These are phyloP conservation scores for Leptodactylus fallax DNA, from an alignment of 2,797 vertebrate genomes.

Conservation along the genomic window DNA sequence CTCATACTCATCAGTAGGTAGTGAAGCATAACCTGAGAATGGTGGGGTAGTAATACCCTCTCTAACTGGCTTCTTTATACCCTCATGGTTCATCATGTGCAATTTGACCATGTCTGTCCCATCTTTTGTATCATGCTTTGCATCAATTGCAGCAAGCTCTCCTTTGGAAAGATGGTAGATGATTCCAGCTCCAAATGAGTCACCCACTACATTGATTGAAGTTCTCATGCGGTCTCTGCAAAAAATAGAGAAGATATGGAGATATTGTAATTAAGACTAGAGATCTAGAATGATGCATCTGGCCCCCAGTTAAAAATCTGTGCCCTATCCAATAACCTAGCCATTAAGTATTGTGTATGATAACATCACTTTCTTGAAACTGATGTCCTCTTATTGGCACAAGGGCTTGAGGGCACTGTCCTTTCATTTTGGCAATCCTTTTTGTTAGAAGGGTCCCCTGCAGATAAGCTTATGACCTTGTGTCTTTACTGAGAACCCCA, in stretches of 20 bases:
- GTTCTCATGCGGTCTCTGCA: constrained; percentile 85
- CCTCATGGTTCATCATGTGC: constrained; percentile 66
- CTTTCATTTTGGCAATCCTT: too few relatives aligned
- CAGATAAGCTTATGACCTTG: too few relatives aligned
- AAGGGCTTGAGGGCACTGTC: too few relatives aligned
- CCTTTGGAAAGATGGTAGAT: constrained; percentile 80
- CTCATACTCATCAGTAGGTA: constrained; percentile 63
- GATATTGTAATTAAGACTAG: background rate
- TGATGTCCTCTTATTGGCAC: too few relatives aligned
- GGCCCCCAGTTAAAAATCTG: too few relatives aligned
- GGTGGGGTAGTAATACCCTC: constrained; percentile 47
- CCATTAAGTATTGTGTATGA: background rate
- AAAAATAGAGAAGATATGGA: background rate
- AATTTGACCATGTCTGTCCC: constrained; percentile 68
- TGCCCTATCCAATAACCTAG: background rate
- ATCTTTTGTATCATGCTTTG: constrained; percentile 69
- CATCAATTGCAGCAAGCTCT: constrained; percentile 78
- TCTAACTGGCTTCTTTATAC: constrained; percentile 36
- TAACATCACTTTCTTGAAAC: too few relatives aligned
- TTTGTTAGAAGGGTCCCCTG: too few relatives aligned
- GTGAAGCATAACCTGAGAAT: constrained; percentile 55
- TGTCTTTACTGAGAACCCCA: too few relatives aligned
- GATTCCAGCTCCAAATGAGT: constrained; percentile 85
- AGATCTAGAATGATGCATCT: background rate
- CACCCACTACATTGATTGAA: constrained; percentile 86